Percentiles rank a stretch among this genome's conserved stretches.
These are phyloP conservation scores for Sussaba pulchella DNA, from an alignment of 2,888 invertebrate genomes.

Conservation along the genomic window DNA sequence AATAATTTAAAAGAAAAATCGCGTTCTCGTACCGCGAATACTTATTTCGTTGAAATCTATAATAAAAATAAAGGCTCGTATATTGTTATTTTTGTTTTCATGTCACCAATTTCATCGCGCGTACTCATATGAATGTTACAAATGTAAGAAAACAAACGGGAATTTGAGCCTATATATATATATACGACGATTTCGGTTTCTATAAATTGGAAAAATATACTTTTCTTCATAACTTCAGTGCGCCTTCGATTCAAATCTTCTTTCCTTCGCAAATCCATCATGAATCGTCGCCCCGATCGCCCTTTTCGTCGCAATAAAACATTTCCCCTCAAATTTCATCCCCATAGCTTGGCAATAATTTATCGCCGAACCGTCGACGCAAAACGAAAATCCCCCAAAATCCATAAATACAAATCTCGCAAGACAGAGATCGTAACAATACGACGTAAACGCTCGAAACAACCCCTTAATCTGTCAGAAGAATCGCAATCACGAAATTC, in stretches of 20 bases:
- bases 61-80: conserved; percentile 39
- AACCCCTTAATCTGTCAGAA: too few relatives aligned
- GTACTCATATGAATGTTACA: conserved; percentile 51
- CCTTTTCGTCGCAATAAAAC: not conserved
- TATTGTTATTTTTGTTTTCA: conserved; percentile 26
- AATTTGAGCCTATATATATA: conserved; percentile 55
- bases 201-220: conserved; percentile 68
- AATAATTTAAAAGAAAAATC: conserved; percentile 44
- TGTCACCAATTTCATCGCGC: conserved; percentile 49
- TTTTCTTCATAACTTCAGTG: conserved; percentile 63
- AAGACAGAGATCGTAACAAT: too few relatives aligned
- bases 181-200: conserved; percentile 66
- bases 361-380: too few relatives aligned
- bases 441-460: too few relatives aligned
- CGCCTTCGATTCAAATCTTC: conserved; percentile 2
- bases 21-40: conserved; percentile 43
- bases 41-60: not conserved
- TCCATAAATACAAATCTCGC: too few relatives aligned
- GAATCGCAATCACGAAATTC: too few relatives aligned
- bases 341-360: not conserved
- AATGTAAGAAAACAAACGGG: conserved; percentile 49
- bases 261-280: too few relatives aligned
- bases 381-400: too few relatives aligned
- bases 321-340: not conserved
- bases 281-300: not conserved